phyloP scores from a whole-genome alignment of 2,113 vertebrate genomes.

The Potamarius usumacintae region DNA sequence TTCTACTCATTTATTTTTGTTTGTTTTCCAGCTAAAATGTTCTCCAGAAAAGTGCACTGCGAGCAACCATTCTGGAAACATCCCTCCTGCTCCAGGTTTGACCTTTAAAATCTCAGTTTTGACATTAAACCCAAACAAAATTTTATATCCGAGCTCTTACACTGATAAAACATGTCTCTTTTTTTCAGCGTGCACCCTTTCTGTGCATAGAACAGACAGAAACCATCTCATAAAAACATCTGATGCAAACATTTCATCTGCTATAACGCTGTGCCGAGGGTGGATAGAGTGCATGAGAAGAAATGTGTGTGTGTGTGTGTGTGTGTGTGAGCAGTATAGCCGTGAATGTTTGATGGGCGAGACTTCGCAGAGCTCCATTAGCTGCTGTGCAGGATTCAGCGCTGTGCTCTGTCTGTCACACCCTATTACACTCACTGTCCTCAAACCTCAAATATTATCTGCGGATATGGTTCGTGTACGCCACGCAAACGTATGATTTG shows the following conservation, averaged over 20 bases:
- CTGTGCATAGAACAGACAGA: constrained; percentile 9
- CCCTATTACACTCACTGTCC: constrained; percentile 60
- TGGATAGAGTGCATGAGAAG: not conserved
- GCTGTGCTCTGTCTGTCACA: constrained; percentile 69
- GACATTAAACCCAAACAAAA: constrained; percentile 29
- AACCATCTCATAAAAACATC: constrained; percentile 39
- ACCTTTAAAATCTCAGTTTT: constrained; percentile 20
- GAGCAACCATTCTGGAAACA: not conserved
- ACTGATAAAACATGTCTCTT: constrained; percentile 17
- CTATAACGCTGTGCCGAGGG: not conserved
- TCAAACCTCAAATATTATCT: constrained; percentile 48
- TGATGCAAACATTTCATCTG: not conserved
- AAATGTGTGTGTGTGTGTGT: not conserved
- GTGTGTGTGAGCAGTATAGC: constrained; percentile 15
- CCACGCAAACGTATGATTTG: not conserved
- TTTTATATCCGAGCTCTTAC: not conserved
- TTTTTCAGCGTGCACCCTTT: constrained; percentile 10
- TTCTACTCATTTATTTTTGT: not conserved
- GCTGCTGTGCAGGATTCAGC: constrained; percentile 54
- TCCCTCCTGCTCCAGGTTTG: not conserved
- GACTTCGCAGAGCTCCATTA: constrained; percentile 46
- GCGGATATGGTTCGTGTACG: constrained; percentile 4
- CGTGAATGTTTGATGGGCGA: constrained; percentile 49
- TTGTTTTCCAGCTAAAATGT: not conserved
- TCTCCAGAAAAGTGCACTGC: not conserved